Base-by-base conservation (phyloP, 1,140 invertebrate species). In the Lepidurus apus region DNA sequence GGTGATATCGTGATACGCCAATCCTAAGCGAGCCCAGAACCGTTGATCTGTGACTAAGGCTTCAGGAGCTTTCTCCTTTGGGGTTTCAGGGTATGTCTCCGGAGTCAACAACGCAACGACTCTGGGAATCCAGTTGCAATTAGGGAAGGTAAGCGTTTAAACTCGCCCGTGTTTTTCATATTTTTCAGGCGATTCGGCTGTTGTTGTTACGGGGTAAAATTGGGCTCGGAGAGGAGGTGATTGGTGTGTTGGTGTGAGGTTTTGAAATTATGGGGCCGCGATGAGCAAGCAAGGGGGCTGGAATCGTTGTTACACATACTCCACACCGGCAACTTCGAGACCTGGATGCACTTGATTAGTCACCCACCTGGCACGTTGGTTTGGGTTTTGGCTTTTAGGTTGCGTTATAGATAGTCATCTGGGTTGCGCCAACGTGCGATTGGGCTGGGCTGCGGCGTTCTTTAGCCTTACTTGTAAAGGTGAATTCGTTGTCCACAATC, bases 331-430 rank as follows among this genome's bases (percentile, higher is more conserved):
- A 21, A 65, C 53, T 65, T 65, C n/a, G 17, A n/a, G 53, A 65
- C 17, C 17, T 65, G 53, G 13, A 65, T 65, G 17, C 53, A 65
- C 53, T 65, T 65, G 53, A 65, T 65, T 65, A 65, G 53, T 65
- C 53, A 65, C 53, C 53, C 53, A 65, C 53, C 53, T 65, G 53
- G 53, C 53, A 65, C 53, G 10, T 65, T 65, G 53, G 53, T n/a
- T 65, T 65, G 53, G 53, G 53, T 21, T 21, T 65, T 65, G 53
- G 53, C 34, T 34, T 34, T 34, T 34, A n/a, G 21, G 53, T 65
- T 65, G 53, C 13, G 53, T 65, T 65, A 65, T 65, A 65, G 53
- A 65, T 65, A 65, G 53, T 65, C 53, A 65, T 65, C 53, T 4
- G 21, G 53, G 53, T 65, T 65, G 53, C 53, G 21, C 53, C 9